A percentile compares a stretch with the other conserved stretches of the same genome.
These are phyloP conservation scores for Pao palembangensis DNA, from an alignment of 2,113 vertebrate genomes.

Conservation along the genomic window DNA sequence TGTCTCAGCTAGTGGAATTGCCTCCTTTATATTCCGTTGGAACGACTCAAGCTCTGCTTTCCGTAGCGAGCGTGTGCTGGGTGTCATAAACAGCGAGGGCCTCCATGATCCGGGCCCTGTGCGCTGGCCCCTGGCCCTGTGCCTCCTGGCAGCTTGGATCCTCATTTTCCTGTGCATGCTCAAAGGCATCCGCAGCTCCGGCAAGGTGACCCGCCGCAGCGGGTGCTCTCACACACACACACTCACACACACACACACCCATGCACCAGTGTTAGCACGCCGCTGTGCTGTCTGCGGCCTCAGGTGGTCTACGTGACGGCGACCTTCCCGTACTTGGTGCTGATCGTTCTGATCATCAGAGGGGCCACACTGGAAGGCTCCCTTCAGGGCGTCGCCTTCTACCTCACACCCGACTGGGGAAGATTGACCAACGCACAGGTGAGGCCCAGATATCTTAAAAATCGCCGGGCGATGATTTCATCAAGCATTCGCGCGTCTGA, in stretches of 20 bases:
- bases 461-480: neutral
- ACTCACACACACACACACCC: neutral
- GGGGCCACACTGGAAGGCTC: slow-evolving; percentile 75
- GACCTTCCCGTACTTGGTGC: slow-evolving; percentile 79
- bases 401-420: slow-evolving; percentile 78
- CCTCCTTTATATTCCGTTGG: too few species aligned
- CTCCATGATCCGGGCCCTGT: slow-evolving; percentile 77
- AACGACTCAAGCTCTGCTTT: neutral
- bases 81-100: slow-evolving; percentile 72
- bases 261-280: neutral
- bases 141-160: slow-evolving; percentile 78
- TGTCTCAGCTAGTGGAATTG: too few species aligned
- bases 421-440: slow-evolving; percentile 78
- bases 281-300: slow-evolving; percentile 5
- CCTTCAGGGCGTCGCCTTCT: slow-evolving; percentile 74
- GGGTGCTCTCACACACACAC: neutral
- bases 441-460: neutral
- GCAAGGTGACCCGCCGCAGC: slow-evolving; percentile 70
- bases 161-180: slow-evolving; percentile 81
- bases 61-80: slow-evolving; percentile 72
- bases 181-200: slow-evolving; percentile 81
- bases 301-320: slow-evolving; percentile 81
- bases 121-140: slow-evolving; percentile 76
- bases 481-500: neutral
- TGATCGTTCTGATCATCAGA: slow-evolving; percentile 75